Base-by-base conservation (phyloP, 2,888 invertebrate species). In the Caradrina kadenii region DNA sequence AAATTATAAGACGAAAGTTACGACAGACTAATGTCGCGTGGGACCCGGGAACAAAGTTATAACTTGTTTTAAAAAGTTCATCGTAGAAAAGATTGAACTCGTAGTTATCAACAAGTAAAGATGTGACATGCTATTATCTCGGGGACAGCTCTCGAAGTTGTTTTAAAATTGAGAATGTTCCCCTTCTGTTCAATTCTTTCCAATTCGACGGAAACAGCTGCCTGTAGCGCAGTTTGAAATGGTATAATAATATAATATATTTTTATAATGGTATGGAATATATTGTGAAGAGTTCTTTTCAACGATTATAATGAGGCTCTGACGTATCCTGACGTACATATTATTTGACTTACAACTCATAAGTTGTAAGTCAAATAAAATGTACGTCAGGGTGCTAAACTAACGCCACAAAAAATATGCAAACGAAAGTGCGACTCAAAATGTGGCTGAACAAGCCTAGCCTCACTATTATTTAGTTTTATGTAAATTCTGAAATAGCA, bases 401-500 rank as follows among this genome's bases (percentile, higher is more conserved):
- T 17, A 48, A 49, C 42, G n/a, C 48, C 35, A 35, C 22, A 78
- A 80, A 76, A 73, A 66, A 73, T 68, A 82, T 79, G 64, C 70
- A 56, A 80, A 80, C 63, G 73, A 79, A 82, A 71, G 78, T 73
- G 62, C 67, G 69, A 50, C 60, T 48, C 70, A 35, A 55, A 64
- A 76, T 66, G 50, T 54, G n/a, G 31, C 58, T 52, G 61, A 60
- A 60, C 59, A 39, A n/a, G 55, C 72, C 69, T 63, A 77, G 69
- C 71, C 64, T 64, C 48, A 74, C 60, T 42, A 62, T 66, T 80
- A 81, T 73, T 76, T 81, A 72, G 70, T 79, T 73, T 80, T 81
- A 87, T 87, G 89, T 83, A 80, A 89, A 89, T 88, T 85, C 60
- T 77, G 77, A 83, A 87, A 87, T 85, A 80, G 83, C 83, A 83